These are phyloP conservation scores for Bursaphelenchus okinawaensis DNA, from an alignment of 2,888 invertebrate genomes.

Conservation along the genomic window DNA sequence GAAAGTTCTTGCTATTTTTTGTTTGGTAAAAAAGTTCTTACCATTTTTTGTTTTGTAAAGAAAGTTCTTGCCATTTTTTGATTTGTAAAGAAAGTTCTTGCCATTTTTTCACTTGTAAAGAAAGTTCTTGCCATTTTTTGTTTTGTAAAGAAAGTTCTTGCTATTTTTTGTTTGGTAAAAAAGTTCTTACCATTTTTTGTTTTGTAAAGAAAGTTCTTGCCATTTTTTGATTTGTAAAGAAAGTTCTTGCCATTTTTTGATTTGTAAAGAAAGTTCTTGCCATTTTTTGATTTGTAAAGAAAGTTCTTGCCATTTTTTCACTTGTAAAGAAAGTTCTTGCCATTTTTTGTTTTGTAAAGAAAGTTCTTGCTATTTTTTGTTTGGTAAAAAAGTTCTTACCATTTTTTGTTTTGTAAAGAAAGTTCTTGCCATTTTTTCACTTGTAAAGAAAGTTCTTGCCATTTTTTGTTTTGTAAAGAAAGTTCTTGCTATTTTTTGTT, in stretches of 20 bases:
- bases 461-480: no score
- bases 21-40: constrained; percentile 2
- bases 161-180: not conserved
- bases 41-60: not conserved
- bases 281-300: no score
- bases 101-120: not conserved
- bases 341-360: no score
- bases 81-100: no score
- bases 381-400: not conserved
- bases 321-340: not conserved
- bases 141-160: no score
- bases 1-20: no score
- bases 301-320: not conserved
- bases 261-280: not conserved
- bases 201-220: not conserved
- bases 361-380: no score
- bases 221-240: no score
- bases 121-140: not conserved
- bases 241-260: not conserved
- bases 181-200: not conserved
- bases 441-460: not conserved
- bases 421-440: not conserved
- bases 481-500: no score
- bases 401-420: no score
- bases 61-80: not conserved